These are phyloP conservation scores for Sebastes diaconus DNA, from an alignment of 2,797 vertebrate genomes.

Conservation along the genomic window DNA sequence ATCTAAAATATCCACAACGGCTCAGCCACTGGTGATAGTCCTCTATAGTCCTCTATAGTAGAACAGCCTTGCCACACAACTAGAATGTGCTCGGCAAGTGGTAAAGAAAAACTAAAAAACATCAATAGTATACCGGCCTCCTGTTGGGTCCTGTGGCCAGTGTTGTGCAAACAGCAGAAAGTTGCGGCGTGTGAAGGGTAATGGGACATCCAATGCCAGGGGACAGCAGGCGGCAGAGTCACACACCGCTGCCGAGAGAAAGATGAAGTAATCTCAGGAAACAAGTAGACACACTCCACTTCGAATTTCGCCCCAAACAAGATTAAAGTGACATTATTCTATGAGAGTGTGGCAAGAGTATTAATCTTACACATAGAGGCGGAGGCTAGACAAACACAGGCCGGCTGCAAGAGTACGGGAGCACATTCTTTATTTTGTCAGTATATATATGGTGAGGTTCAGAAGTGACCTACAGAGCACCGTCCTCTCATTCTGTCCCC, in stretches of 20 bases:
- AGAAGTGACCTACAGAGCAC: constrained; percentile 52
- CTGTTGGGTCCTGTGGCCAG: constrained; percentile 84
- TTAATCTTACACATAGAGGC: constrained; percentile 84
- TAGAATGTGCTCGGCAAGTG: constrained; percentile 49
- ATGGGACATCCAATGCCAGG: constrained; percentile 89
- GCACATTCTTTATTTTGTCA: constrained; percentile 81
- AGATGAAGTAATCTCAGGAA: constrained; percentile 89
- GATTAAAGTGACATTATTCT: constrained; percentile 90
- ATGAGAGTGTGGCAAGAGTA: constrained; percentile 85
- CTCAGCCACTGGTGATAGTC: constrained; percentile 43
- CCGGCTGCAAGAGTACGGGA: constrained; percentile 60
- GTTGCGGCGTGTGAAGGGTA: constrained; percentile 88
- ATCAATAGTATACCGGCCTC: constrained; percentile 72
- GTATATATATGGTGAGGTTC: constrained; percentile 37
- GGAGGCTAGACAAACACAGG: constrained; percentile 76
- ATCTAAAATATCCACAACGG: constrained; percentile 27
- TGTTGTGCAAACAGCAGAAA: constrained; percentile 88
- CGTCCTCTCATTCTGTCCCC: constrained; percentile 47
- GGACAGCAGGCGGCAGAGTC: constrained; percentile 85
- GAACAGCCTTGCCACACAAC: constrained; percentile 1
- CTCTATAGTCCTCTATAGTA: constrained; percentile 28
- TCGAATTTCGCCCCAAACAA: constrained; percentile 88
- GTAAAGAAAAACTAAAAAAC: constrained; percentile 70
- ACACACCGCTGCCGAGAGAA: constrained; percentile 83
- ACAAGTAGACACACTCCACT: constrained; percentile 89